These are phyloP conservation scores for Xylota sylvarum DNA, from an alignment of 2,888 invertebrate genomes.

Conservation along the genomic window DNA sequence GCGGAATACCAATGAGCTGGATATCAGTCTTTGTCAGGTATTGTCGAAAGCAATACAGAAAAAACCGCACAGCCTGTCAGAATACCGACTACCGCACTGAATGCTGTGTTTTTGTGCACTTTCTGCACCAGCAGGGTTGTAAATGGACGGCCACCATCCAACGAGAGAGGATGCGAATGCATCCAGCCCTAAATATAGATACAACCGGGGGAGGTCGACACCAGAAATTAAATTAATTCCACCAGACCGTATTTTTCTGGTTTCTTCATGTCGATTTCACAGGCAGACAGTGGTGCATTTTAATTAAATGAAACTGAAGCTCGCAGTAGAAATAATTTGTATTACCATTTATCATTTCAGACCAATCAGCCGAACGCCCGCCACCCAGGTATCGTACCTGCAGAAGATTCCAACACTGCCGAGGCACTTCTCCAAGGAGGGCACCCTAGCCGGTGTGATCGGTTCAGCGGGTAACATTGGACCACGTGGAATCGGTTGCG, in stretches of 20 bases:
- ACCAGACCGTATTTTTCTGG: slow-evolving; percentile 58
- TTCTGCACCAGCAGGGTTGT: slow-evolving; percentile 43
- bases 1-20: slow-evolving; percentile 78
- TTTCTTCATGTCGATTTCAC: slow-evolving; percentile 62
- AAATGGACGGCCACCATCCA: slow-evolving; percentile 37
- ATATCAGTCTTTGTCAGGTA: slow-evolving; percentile 71
- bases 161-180: slow-evolving; percentile 52
- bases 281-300: slow-evolving; percentile 35
- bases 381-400: slow-evolving; percentile 83
- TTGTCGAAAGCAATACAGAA: slow-evolving; percentile 61
- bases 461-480: slow-evolving; percentile 49
- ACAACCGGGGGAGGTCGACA: slow-evolving; percentile 45
- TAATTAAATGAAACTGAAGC: slow-evolving; percentile 56
- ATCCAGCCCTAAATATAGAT: slow-evolving; percentile 70
- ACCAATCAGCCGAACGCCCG: slow-evolving; percentile 84
- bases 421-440: slow-evolving; percentile 82
- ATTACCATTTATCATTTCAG: slow-evolving; percentile 78
- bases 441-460: slow-evolving; percentile 68
- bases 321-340: slow-evolving; percentile 21
- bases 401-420: slow-evolving; percentile 84
- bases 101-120: slow-evolving; percentile 57
- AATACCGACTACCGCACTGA: slow-evolving; percentile 43
- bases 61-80: slow-evolving; percentile 56
- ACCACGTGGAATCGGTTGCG: slow-evolving; percentile 43
- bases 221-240: slow-evolving; percentile 73